phyloP scores from a whole-genome alignment of 2,797 vertebrate species.

The Sitta carolinensis region DNA sequence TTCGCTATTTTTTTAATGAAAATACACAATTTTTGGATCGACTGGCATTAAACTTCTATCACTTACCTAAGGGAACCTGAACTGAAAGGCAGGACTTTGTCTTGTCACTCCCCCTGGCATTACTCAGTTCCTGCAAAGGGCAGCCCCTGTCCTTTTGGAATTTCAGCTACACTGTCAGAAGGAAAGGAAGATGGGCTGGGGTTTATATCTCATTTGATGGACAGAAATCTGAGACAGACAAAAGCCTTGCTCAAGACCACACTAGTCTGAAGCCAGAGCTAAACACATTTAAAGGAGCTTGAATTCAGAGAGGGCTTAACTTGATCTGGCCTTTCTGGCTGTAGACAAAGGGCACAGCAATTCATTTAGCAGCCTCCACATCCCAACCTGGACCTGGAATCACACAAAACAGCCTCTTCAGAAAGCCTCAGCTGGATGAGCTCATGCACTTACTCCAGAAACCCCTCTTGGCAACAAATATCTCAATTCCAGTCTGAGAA shows the following conservation, averaged over 20 bases:
- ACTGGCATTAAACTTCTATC: not conserved
- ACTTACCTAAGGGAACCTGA: not conserved
- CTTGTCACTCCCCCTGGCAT: not conserved
- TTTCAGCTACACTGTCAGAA: not conserved
- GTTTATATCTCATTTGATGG: not conserved
- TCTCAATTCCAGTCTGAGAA: not conserved
- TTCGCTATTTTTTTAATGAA: not conserved
- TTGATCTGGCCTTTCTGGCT: not conserved
- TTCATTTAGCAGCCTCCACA: not conserved
- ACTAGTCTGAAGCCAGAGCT: not conserved
- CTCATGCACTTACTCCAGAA: not conserved
- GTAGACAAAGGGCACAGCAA: not conserved
- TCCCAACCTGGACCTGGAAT: not conserved
- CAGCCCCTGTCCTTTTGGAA: not conserved
- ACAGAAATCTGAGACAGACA: not conserved
- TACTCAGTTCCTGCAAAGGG: not conserved
- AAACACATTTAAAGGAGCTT: not conserved
- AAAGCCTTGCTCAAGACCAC: not conserved
- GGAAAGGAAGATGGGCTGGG: not conserved
- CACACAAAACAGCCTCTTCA: not conserved
- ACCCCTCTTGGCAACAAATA: not conserved
- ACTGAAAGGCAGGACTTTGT: not conserved
- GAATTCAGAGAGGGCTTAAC: not conserved
- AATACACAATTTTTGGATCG: fast-evolving
- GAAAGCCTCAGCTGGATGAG: not conserved